Conservation (phyloP, 1,140 invertebrate species). For the Pogonomyrmex barbatus region DNA sequence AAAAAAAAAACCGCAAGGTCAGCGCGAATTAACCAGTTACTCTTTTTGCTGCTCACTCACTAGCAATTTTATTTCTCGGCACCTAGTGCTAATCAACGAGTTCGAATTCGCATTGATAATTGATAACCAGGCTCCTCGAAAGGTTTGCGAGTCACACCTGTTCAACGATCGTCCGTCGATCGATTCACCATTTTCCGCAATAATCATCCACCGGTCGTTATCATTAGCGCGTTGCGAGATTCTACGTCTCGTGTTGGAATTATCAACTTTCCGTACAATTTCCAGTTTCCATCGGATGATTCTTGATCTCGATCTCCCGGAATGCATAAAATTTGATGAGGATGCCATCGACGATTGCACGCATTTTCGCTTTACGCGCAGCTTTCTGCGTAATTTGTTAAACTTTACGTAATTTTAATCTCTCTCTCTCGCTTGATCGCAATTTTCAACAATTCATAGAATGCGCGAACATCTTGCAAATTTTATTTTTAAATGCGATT, state of each 20-base stretch:
- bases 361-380: neutral
- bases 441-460: neutral
- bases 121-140: constrained; percentile 42
- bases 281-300: neutral
- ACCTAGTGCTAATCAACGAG: constrained; percentile 45
- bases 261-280: constrained; percentile 27
- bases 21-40: neutral
- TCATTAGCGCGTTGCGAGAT: constrained; percentile 1
- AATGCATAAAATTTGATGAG: constrained; percentile 26
- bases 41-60: constrained; percentile 14
- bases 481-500: neutral
- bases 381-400: neutral
- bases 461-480: neutral
- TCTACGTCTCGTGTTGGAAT: neutral
- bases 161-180: constrained; percentile 22
- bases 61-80: constrained; percentile 38
- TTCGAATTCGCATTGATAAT: constrained; percentile 33
- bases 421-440: neutral
- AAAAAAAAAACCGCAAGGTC: constrained; percentile 30
- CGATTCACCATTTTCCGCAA: constrained; percentile 10
- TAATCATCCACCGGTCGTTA: constrained; percentile 23
- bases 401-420: neutral
- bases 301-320: neutral
- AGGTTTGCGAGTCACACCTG: constrained; percentile 41
- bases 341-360: neutral